A percentile compares a stretch with the other conserved stretches of the same genome.
Conservation (phyloP, 1,140 invertebrate species). For the Drosophila kurseongensis region DNA sequence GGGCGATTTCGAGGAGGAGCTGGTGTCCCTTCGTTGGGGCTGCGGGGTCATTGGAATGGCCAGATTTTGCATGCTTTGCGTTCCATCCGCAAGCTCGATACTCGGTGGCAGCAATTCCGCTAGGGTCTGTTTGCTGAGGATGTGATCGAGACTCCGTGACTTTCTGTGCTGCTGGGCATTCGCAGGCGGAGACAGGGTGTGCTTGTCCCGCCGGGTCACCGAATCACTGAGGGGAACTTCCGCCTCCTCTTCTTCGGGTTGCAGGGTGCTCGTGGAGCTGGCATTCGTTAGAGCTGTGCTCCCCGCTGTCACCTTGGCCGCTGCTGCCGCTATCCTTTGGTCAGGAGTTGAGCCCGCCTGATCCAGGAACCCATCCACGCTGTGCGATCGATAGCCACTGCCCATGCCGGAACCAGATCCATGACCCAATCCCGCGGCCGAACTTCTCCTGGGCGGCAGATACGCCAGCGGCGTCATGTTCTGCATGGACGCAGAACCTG, state of each 20-base stretch:
- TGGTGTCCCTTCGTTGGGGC: constrained; percentile 61
- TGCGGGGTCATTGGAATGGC: constrained; percentile 71
- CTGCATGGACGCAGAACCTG: constrained; percentile 74
- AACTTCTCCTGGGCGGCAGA: constrained; percentile 63
- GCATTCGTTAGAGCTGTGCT: constrained; percentile 78
- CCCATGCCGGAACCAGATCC: constrained; percentile 54
- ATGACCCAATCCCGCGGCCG: constrained; percentile 67
- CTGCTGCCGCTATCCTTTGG: constrained; percentile 74
- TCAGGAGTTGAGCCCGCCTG: constrained; percentile 67
- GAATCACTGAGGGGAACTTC: constrained; percentile 8
- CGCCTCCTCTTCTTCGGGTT: constrained; percentile 58
- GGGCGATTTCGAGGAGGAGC: constrained; percentile 66
- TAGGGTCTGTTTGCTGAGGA: constrained; percentile 85
- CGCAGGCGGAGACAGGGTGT: constrained; percentile 40
- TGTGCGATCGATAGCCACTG: constrained; percentile 76
- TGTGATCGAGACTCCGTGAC: constrained; percentile 89
- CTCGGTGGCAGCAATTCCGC: constrained; percentile 67
- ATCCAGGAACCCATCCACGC: constrained; percentile 81
- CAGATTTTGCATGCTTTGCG: constrained; percentile 84
- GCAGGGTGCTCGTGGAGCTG: constrained; percentile 75
- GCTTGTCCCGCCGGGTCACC: constrained; percentile 69
- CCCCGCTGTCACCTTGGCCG: constrained; percentile 71
- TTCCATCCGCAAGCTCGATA: constrained; percentile 72
- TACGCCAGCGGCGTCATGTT: constrained; percentile 70
- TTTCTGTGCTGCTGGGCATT: constrained; percentile 84